Conservation (phyloP, 2,888 invertebrate species). For the Drosophila fungiperda region DNA sequence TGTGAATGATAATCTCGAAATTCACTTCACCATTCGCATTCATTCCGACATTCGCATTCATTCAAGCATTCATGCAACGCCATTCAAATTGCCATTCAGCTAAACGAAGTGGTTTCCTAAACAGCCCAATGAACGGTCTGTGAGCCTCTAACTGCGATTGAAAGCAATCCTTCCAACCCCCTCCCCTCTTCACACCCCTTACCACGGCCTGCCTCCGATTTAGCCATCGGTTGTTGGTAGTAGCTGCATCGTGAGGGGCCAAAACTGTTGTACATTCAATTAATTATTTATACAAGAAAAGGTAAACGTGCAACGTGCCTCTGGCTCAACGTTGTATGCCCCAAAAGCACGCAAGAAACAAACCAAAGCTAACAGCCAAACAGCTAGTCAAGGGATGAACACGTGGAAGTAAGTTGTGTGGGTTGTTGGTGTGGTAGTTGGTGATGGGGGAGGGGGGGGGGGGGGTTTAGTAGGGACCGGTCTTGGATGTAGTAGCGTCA, state of each 20-base stretch:
- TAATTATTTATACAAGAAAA: conserved; percentile 80
- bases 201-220: too few relatives aligned
- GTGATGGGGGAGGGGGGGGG: not conserved
- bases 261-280: conserved; percentile 78
- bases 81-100: conserved; percentile 46
- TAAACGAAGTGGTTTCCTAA: conserved; percentile 69
- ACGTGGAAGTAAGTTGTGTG: too few relatives aligned
- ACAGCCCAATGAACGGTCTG: conserved; percentile 57
- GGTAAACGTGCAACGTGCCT: conserved; percentile 71
- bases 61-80: conserved; percentile 34
- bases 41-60: conserved; percentile 29
- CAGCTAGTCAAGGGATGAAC: conserved; percentile 13
- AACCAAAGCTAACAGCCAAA: conserved; percentile 41
- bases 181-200: not conserved
- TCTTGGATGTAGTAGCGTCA: not conserved
- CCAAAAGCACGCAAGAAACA: conserved; percentile 49
- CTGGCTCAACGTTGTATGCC: conserved; percentile 29
- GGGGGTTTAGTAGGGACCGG: not conserved
- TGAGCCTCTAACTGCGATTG: conserved; percentile 59
- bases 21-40: conserved; percentile 39
- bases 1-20: conserved; percentile 22
- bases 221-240: not conserved
- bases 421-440: not conserved
- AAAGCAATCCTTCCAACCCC: not conserved
- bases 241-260: conserved; percentile 13